Conservation (phyloP, 2,797 vertebrate species). For the Oophaga sylvatica region DNA sequence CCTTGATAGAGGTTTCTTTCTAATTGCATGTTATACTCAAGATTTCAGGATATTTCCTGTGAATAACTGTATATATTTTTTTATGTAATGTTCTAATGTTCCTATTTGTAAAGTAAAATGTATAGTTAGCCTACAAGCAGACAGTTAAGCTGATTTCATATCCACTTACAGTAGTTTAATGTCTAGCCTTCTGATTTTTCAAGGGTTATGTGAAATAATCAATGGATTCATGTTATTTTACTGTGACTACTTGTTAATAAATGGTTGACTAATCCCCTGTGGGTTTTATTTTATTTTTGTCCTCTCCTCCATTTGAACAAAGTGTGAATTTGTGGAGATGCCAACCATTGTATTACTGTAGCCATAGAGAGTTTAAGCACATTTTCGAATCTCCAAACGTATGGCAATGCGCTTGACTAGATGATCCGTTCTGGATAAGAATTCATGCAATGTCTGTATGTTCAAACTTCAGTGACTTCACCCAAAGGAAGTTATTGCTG, state of each 20-base stretch:
- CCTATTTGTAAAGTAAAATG: constrained; percentile 2
- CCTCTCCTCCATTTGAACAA: neutral
- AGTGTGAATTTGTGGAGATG: too few species aligned
- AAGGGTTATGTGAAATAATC: neutral
- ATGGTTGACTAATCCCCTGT: constrained; percentile 4
- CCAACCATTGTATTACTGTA: too few species aligned
- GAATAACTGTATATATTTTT: neutral
- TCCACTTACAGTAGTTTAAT: neutral
- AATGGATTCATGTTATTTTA: constrained; percentile 1
- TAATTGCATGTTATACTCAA: neutral
- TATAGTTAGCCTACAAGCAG: neutral
- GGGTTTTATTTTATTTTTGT: neutral
- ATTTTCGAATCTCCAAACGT: too few species aligned
- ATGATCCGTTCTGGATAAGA: too few species aligned
- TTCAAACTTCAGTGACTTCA: too few species aligned
- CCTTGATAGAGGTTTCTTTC: neutral
- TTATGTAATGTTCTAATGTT: neutral
- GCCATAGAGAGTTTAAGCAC: too few species aligned
- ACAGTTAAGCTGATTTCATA: neutral
- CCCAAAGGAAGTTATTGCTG: too few species aligned
- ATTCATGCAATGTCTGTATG: too few species aligned
- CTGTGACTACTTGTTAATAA: constrained; percentile 43
- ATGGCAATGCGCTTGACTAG: too few species aligned
- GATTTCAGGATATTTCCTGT: neutral
- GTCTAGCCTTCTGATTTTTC: neutral